A percentile compares a stretch with the other conserved stretches of the same genome.
These are phyloP conservation scores for Lamprologus speciosus DNA, from an alignment of 2,113 vertebrate genomes.

Conservation along the genomic window DNA sequence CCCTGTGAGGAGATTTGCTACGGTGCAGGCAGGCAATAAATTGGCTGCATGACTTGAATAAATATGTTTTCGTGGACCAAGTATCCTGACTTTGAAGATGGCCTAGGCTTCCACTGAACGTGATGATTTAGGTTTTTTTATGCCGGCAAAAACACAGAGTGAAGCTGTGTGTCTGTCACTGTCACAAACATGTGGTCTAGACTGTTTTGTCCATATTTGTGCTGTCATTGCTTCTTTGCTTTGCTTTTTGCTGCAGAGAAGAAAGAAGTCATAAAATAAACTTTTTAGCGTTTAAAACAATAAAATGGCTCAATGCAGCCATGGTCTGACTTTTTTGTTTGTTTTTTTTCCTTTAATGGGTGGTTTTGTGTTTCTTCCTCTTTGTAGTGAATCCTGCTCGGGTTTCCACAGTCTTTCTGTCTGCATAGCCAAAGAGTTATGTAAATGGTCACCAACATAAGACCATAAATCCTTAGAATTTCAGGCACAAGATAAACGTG, in stretches of 20 bases:
- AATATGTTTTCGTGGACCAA: accelerated
- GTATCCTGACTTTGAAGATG: background rate
- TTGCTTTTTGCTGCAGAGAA: background rate
- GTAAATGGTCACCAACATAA: background rate
- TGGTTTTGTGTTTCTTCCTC: background rate
- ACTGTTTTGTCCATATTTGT: background rate
- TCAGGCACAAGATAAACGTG: background rate
- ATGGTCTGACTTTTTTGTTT: background rate
- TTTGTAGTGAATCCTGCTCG: background rate
- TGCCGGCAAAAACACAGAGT: accelerated
- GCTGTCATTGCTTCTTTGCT: background rate
- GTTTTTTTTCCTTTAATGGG: background rate
- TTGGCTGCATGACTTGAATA: background rate
- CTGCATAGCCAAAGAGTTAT: background rate
- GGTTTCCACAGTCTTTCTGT: background rate
- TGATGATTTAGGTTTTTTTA: background rate
- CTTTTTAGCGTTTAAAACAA: background rate
- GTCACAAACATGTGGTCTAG: background rate
- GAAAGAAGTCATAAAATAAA: background rate
- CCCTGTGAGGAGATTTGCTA: background rate
- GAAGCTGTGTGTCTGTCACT: background rate
- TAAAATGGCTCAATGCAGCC: background rate
- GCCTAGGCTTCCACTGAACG: background rate
- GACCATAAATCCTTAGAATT: background rate
- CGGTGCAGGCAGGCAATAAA: background rate